Percentiles rank a stretch among this genome's conserved stretches.
These are phyloP conservation scores for Porites rus DNA, from an alignment of 92 coral and sea anemone species.

Conservation along the genomic window DNA sequence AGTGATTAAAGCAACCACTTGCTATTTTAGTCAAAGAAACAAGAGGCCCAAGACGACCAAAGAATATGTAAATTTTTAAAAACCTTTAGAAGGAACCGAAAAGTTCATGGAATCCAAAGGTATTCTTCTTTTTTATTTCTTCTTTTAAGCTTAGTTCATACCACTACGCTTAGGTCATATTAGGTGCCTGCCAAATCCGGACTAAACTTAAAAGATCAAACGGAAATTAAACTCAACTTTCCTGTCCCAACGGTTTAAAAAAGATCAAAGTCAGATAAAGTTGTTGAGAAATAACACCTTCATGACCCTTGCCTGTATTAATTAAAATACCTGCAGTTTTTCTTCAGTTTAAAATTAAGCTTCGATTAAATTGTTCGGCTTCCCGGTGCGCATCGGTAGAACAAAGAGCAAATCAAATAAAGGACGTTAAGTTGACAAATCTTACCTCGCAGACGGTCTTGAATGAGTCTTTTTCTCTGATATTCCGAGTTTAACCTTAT, in stretches of 20 bases:
- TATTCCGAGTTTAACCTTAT: too few relatives aligned
- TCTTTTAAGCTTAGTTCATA: background rate
- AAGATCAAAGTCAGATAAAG: background rate
- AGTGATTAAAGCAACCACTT: too few relatives aligned
- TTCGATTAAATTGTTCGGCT: constrained; percentile 4
- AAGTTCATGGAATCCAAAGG: too few relatives aligned
- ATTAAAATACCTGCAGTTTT: constrained; percentile 3
- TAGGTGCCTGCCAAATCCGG: background rate
- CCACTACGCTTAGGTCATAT: constrained; percentile 33
- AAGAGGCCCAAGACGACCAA: too few relatives aligned
- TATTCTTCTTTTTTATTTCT: background rate
- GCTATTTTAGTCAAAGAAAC: too few relatives aligned
- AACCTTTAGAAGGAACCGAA: too few relatives aligned
- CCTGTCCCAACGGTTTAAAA: background rate
- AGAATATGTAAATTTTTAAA: too few relatives aligned
- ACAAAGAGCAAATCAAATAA: background rate
- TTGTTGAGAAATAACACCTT: background rate
- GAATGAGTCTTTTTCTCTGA: background rate
- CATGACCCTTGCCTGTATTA: background rate
- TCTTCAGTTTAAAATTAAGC: constrained; percentile 3
- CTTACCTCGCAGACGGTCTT: constrained; percentile 5
- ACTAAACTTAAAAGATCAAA: background rate
- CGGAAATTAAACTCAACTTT: too few relatives aligned
- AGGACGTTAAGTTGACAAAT: background rate
- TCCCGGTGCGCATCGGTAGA: background rate